These are phyloP conservation scores for Troides aeacus DNA, from an alignment of 2,888 invertebrate species.

Conservation along the genomic window DNA sequence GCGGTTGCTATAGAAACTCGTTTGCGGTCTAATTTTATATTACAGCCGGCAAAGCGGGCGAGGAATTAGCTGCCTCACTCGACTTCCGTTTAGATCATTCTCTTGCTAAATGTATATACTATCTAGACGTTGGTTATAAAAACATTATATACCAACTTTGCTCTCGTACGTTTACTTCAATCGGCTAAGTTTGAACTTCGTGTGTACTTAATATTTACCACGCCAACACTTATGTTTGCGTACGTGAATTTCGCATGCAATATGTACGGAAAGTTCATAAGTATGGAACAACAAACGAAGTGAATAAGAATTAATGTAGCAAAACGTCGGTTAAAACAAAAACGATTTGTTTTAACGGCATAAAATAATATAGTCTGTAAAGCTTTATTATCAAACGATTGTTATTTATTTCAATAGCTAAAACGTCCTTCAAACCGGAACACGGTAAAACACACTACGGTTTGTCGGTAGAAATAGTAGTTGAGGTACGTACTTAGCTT, in stretches of 20 bases:
- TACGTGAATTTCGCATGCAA: slow-evolving; percentile 11
- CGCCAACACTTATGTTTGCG: background rate
- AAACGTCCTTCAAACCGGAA: no score
- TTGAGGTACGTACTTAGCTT: no score
- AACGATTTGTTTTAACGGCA: background rate
- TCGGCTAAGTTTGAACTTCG: slow-evolving; percentile 1
- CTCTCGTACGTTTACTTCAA: background rate
- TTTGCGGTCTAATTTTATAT: no score
- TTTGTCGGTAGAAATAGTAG: no score
- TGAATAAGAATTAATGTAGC: background rate
- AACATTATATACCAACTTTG: background rate
- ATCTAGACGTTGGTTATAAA: background rate
- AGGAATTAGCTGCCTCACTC: no score
- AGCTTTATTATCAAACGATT: background rate
- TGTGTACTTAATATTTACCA: slow-evolving; percentile 2
- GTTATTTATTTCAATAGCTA: no score
- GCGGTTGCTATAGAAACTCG: no score
- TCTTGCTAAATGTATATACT: no score
- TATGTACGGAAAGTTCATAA: background rate
- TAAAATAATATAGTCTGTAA: background rate
- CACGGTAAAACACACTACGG: no score
- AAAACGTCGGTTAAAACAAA: background rate
- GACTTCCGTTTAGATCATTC: no score
- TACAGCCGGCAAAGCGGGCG: no score
- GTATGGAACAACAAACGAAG: background rate